Conservation (phyloP, 2,888 invertebrate genomes). For the Rosalia funebris region DNA sequence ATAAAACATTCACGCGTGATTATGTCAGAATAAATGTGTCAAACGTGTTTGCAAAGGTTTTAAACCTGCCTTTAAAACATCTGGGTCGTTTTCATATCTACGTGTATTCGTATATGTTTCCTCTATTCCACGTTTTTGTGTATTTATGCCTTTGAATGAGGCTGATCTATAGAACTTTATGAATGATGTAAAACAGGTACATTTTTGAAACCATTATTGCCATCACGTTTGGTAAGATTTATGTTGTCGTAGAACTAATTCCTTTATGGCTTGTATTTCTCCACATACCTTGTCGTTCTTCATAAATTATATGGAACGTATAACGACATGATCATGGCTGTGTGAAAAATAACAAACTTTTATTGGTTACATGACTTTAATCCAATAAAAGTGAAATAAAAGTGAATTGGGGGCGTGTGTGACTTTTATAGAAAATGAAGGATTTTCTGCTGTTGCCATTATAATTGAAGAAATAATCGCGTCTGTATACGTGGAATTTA, state of each 20-base stretch:
- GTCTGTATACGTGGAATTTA: too few relatives aligned
- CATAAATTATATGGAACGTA: conserved; percentile 9
- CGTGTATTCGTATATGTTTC: not conserved
- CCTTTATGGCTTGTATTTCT: conserved; percentile 11
- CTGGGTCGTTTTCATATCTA: conserved; percentile 4
- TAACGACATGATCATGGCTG: conserved; percentile 8
- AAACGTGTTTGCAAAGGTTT: too few relatives aligned
- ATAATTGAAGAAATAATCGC: too few relatives aligned
- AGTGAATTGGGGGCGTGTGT: too few relatives aligned
- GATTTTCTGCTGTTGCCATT: too few relatives aligned
- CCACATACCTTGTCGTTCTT: conserved; percentile 19
- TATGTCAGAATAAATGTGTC: too few relatives aligned
- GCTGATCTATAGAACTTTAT: not conserved
- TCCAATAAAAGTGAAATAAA: not conserved
- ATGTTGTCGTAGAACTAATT: conserved; percentile 17
- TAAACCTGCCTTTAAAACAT: conserved; percentile 11
- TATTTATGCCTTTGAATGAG: conserved; percentile 5
- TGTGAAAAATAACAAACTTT: conserved; percentile 12
- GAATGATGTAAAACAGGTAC: conserved; percentile 23
- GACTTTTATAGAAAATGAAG: too few relatives aligned
- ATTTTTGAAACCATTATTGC: conserved; percentile 24
- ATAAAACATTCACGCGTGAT: too few relatives aligned
- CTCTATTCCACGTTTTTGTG: conserved; percentile 15
- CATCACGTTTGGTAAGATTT: conserved; percentile 24
- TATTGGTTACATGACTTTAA: not conserved